Conservation (phyloP, 2,888 invertebrate genomes). For the Mystacides longicornis region DNA sequence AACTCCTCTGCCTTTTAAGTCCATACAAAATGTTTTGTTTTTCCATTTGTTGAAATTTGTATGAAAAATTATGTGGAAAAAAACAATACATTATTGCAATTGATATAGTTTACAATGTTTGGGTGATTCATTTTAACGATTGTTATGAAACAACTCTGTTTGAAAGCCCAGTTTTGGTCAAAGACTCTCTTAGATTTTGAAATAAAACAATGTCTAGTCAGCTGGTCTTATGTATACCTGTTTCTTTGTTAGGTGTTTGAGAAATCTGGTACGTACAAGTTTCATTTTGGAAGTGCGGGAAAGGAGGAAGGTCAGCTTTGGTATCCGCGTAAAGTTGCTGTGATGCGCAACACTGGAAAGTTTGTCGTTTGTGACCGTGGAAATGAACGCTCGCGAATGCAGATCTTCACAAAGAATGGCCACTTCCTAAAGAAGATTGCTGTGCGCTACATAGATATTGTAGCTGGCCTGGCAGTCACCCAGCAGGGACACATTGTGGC, state of each 20-base stretch:
- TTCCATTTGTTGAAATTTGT: no score
- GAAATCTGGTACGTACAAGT: conserved; percentile 86
- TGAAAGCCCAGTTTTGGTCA: no score
- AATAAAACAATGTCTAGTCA: no score
- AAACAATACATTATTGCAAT: no score
- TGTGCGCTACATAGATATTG: conserved; percentile 76
- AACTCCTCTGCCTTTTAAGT: no score
- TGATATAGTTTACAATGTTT: no score
- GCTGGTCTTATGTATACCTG: not conserved
- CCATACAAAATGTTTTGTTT: no score
- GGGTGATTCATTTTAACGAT: no score
- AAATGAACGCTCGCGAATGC: conserved; percentile 94
- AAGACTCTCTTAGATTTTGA: no score
- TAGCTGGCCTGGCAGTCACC: conserved; percentile 91
- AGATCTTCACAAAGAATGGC: conserved; percentile 92
- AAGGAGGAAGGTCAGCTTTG: conserved; percentile 95
- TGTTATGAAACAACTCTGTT: no score
- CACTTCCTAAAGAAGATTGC: conserved; percentile 95
- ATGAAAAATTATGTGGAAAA: no score
- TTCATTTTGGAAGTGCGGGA: conserved; percentile 90
- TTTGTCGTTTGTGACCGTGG: conserved; percentile 97
- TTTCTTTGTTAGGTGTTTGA: conserved; percentile 67
- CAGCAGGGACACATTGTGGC: conserved; percentile 90
- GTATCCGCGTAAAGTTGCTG: conserved; percentile 95
- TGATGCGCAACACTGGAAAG: conserved; percentile 78